A percentile compares a stretch with the other conserved stretches of the same genome.
Conservation (phyloP, 2,113 vertebrate species). For the Phaethornis superciliosus region DNA sequence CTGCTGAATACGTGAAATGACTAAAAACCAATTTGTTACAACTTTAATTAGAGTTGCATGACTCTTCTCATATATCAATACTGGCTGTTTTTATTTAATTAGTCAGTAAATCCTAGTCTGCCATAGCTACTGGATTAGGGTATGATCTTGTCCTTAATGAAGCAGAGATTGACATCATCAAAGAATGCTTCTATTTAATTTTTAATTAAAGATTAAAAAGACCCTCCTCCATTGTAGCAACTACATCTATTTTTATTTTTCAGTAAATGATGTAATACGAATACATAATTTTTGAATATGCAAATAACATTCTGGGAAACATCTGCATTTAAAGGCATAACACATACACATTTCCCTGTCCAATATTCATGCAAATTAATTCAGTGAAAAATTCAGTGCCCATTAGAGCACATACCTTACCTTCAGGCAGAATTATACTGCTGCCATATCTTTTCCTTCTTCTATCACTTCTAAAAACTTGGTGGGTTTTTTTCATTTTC, state of each 20-base stretch:
- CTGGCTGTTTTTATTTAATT: constrained; percentile 45
- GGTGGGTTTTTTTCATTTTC: background rate
- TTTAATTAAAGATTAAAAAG: constrained; percentile 41
- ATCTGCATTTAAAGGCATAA: constrained; percentile 48
- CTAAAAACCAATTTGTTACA: constrained; percentile 8
- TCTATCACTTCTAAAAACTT: background rate
- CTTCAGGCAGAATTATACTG: constrained; percentile 49
- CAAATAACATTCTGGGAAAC: constrained; percentile 27
- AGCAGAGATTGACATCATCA: constrained; percentile 27
- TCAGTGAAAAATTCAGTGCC: constrained; percentile 48
- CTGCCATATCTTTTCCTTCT: background rate
- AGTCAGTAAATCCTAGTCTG: constrained; percentile 42
- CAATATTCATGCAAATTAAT: constrained; percentile 61
- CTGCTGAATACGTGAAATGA: background rate
- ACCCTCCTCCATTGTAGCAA: background rate
- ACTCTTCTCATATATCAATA: constrained; percentile 3
- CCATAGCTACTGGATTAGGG: background rate
- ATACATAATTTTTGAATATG: constrained; percentile 27
- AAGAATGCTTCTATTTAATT: constrained; percentile 12
- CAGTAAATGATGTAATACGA: background rate
- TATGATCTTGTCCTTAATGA: constrained; percentile 34
- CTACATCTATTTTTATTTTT: constrained; percentile 29
- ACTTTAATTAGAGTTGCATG: constrained; percentile 42
- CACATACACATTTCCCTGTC: constrained; percentile 15
- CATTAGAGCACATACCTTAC: constrained; percentile 31